These are phyloP conservation scores for Noctilio leporinus DNA, from an alignment of 2,113 vertebrate species.

Conservation along the genomic window DNA sequence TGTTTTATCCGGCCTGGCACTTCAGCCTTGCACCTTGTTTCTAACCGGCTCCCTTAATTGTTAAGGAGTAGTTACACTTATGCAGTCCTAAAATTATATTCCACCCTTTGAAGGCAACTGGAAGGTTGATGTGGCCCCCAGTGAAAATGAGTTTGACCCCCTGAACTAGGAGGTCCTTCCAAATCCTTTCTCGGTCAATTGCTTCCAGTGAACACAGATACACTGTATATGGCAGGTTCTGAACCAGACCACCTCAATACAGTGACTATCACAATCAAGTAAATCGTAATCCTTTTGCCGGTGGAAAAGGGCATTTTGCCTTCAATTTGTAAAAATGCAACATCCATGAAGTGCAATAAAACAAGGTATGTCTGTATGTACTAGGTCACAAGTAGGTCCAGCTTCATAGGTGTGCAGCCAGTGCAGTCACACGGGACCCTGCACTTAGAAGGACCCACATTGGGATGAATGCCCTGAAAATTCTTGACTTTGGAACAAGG, in stretches of 20 bases:
- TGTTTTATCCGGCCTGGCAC: too few relatives aligned
- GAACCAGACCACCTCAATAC: background rate
- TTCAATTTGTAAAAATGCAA: background rate
- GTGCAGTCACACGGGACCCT: background rate
- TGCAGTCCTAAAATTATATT: too few relatives aligned
- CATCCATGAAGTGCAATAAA: background rate
- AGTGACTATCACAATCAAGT: background rate
- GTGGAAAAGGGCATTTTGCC: background rate
- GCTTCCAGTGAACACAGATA: background rate
- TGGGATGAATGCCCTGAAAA: background rate
- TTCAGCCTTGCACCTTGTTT: too few relatives aligned
- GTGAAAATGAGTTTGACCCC: too few relatives aligned
- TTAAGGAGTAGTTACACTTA: too few relatives aligned
- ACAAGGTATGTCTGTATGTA: background rate
- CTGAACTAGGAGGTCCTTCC: too few relatives aligned
- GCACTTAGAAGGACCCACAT: background rate
- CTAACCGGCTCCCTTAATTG: too few relatives aligned
- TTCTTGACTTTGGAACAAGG: background rate
- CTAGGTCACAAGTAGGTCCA: background rate
- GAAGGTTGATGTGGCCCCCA: too few relatives aligned
- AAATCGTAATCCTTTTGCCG: background rate
- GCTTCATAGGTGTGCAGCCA: too few relatives aligned
- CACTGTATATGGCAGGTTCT: background rate
- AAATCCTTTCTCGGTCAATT: background rate
- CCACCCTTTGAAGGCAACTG: too few relatives aligned